Conservation (phyloP, 2,888 invertebrate species). For the Idaea straminata region DNA sequence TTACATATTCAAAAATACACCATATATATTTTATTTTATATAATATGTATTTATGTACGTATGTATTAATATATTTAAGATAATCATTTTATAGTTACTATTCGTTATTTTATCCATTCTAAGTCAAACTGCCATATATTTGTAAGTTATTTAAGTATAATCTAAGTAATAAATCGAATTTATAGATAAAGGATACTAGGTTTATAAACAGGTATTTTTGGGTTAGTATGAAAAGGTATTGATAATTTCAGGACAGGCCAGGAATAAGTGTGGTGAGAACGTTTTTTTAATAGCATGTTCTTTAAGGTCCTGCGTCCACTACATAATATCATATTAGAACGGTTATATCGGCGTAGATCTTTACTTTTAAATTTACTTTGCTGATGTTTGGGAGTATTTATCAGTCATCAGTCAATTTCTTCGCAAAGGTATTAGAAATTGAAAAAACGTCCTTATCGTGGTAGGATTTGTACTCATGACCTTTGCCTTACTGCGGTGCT, state of each 20-base stretch:
- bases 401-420: too few relatives aligned
- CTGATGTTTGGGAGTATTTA: too few relatives aligned
- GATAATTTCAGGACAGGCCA: conserved; percentile 66
- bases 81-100: background rate
- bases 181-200: background rate
- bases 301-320: background rate
- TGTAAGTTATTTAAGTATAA: conserved; percentile 1
- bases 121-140: conserved; percentile 6
- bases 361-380: too few relatives aligned
- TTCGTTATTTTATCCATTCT: background rate
- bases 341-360: too few relatives aligned
- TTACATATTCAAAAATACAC: background rate
- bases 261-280: conserved; percentile 73
- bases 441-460: too few relatives aligned
- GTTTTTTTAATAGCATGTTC: conserved; percentile 64
- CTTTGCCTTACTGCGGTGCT: too few relatives aligned
- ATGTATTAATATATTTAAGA: conserved; percentile 13
- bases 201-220: background rate
- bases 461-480: too few relatives aligned
- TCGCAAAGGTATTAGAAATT: too few relatives aligned
- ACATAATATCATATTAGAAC: too few relatives aligned
- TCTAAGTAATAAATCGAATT: conserved; percentile 7
- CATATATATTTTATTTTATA: conserved; percentile 13
- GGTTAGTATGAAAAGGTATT: conserved; percentile 35
- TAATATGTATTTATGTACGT: conserved; percentile 7